Base-by-base conservation (phyloP, 2,888 invertebrate species). In the Glaucopsyche alexis region DNA sequence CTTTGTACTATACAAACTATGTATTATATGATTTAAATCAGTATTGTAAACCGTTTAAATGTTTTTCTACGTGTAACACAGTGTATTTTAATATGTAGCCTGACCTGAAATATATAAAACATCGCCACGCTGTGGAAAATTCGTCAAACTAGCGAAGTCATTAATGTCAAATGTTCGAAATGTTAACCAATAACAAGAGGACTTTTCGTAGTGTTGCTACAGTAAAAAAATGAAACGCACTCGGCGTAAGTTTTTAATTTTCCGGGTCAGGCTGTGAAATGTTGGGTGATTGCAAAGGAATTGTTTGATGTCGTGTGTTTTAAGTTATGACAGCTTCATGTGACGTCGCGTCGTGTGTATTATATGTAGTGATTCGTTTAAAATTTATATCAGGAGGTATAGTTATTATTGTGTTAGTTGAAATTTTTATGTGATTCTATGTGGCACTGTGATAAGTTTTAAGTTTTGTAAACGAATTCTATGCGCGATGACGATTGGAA, bases 361-460 rank as follows among this genome's bases (percentile, higher is more conserved):
- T n/a, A n/a, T n/a, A n/a, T n/a, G n/a, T 73, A 75, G 76, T 76
- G 72, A 74, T 77, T 77, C 71, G 72, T 73, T 75, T 74, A 64
- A 52, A 73, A 74, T 45, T 71, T 65, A 67, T 72, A 70, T 73
- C 73, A 65, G 73, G 69, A 71, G 75, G 70, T 70, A 70, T 73
- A 66, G n/a, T n/a, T n/a, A n/a, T n/a, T n/a, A 72, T 72, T 75
- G 49, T 72, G 72, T 75, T 76, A 74, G 71, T 72, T 71, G 67
- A 75, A 72, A 40, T 75, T 71, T 60, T 71, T 60, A 69, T 70
- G 73, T 73, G 60, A 71, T 65, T 73, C 47, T 71, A 72, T 72
- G 72, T 71, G 71, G 74, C 71, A 76, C 77, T 77, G 77, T 77
- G 77, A 77, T 77, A 77, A 75, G 76, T 76, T 76, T 74, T 76